Conservation (phyloP, 2,797 vertebrate genomes). For the Rousettus madagascariensis region DNA sequence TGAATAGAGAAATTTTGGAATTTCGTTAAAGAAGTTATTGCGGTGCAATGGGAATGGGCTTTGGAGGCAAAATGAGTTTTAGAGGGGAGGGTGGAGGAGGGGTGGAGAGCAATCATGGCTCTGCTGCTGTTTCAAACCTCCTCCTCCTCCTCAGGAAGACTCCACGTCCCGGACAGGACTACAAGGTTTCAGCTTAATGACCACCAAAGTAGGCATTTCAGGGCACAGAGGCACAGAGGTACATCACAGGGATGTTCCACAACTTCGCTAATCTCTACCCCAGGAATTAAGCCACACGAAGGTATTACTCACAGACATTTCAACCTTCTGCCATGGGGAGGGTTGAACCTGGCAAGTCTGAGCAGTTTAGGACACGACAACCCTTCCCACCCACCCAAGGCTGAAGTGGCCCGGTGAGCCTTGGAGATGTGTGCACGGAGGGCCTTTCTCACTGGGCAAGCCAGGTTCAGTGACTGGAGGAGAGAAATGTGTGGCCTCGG, state of each 20-base stretch:
- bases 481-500: background rate
- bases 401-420: background rate
- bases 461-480: background rate
- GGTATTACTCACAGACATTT: background rate
- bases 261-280: background rate
- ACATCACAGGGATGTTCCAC: background rate
- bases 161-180: no score
- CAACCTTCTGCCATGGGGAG: background rate
- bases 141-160: background rate
- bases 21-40: background rate
- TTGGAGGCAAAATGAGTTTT: background rate
- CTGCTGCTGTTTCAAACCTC: background rate
- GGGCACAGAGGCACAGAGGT: background rate
- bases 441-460: background rate
- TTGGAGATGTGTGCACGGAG: background rate
- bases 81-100: background rate
- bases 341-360: background rate
- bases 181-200: background rate
- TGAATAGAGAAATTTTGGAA: background rate
- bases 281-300: background rate
- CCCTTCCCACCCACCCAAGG: background rate
- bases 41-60: background rate
- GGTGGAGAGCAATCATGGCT: background rate
- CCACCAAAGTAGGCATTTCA: background rate
- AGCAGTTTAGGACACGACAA: background rate